phyloP scores from a whole-genome alignment of 2,113 vertebrate species.

The Candoia aspera region DNA sequence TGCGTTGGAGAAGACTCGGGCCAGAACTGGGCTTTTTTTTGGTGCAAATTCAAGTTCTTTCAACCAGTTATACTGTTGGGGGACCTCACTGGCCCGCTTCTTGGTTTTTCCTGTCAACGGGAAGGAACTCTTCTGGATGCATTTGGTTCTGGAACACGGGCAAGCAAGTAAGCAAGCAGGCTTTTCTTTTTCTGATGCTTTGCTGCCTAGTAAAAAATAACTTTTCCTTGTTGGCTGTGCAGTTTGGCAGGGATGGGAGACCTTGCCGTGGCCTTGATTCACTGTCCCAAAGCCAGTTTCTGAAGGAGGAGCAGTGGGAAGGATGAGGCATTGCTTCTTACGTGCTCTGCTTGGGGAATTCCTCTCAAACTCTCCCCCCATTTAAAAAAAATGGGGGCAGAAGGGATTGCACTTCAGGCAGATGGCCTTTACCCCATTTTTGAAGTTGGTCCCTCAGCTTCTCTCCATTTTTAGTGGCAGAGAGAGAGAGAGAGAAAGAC shows the following conservation, averaged over 20 bases:
- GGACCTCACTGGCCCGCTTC: not conserved
- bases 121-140: not conserved
- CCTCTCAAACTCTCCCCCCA: not conserved
- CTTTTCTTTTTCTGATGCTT: not conserved
- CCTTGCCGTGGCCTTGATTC: not conserved
- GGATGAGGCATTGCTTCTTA: not conserved
- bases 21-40: not conserved
- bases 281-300: not conserved
- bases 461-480: not conserved
- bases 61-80: not conserved
- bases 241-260: not conserved
- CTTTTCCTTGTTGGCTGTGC: not conserved
- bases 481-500: not conserved
- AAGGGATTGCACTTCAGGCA: not conserved
- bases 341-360: not conserved
- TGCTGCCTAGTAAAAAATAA: not conserved
- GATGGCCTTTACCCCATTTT: not conserved
- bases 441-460: not conserved
- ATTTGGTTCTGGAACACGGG: not conserved
- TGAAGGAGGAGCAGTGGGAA: too few species aligned
- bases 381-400: not conserved
- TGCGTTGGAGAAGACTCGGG: not conserved
- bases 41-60: not conserved
- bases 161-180: not conserved
- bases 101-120: not conserved